Evolutionary conservation across 2,113 vertebrate species (phyloP), one percentile per base, ranked within the genome.

Genomic region (Tetrax tetrax): DNA sequence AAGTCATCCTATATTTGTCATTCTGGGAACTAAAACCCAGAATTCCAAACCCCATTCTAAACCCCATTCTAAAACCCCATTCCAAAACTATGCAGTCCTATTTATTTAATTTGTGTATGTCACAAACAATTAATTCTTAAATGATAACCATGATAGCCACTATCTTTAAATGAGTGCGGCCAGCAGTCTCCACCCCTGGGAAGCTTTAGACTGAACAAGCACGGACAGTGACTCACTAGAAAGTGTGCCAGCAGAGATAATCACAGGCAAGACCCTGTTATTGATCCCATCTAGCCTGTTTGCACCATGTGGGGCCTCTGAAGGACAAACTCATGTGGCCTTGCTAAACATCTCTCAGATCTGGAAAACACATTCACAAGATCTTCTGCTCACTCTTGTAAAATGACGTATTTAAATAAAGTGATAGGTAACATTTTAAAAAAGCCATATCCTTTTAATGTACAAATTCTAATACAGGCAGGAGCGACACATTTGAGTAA

Each of bases 111-210:
- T 83, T 71, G 60, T 88, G 9, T 69, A 37, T 87, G 57, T 82
- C 90, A 93, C 82, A 89, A 95, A 92, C 71, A 90, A 84, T 89
- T 91, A 92, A 91, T 90, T 89, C 48, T 87, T 82, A 75, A 81
- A 87, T 81, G 3, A 84, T 57, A 95, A 81, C 72, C 51, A 31
- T 18, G 43, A 78, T 53, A 92, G 68, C 33, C 71, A 69, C 81
- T 51, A 43, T 65, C 18, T 94, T 68, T 86, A 79, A 80, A 69
- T 41, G 47, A 80, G 53, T 48, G 35, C 54, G 88, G 81, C 37
- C 83, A 92, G 87, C 91, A 86, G 28, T 29, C 43, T 90, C 48
- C 37, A 78, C 57, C 57, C 16, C 2, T 56, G 77, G 74, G 83
- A 70, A 94, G 61, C 60, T 90, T 92, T 43, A 89, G 51, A 68